phyloP scores from a whole-genome alignment of 2,797 vertebrate species.

The Syncerus caffer region DNA sequence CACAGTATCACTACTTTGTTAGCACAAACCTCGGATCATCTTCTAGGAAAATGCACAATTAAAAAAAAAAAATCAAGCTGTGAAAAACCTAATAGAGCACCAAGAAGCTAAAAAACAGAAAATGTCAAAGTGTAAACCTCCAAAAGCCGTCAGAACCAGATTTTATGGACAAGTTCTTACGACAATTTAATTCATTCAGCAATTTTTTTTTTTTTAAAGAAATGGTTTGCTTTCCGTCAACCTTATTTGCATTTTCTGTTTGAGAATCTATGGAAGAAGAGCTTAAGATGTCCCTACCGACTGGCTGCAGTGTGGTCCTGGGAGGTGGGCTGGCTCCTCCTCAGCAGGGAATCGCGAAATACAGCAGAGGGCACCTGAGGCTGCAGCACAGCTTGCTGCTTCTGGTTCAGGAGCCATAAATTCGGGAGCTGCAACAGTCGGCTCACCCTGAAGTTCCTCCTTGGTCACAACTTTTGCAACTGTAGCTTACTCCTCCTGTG shows the following conservation, averaged over 20 bases:
- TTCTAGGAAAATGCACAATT: neutral
- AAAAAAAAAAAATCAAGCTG: neutral
- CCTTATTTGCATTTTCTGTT: neutral
- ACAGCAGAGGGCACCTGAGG: too few species aligned
- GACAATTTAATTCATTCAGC: neutral
- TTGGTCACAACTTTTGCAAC: neutral
- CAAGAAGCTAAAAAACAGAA: constrained; percentile 8
- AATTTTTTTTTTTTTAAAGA: neutral
- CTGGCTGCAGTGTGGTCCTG: too few species aligned
- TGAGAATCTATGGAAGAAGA: neutral
- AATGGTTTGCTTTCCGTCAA: neutral
- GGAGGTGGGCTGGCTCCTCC: neutral
- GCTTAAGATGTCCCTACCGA: neutral
- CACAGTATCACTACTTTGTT: neutral
- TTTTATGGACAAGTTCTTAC: neutral
- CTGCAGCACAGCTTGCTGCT: too few species aligned
- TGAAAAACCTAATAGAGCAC: neutral
- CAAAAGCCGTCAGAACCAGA: neutral
- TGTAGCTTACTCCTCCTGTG: too few species aligned
- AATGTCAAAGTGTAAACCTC: neutral
- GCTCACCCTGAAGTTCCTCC: neutral
- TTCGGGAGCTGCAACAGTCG: neutral
- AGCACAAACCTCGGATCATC: neutral
- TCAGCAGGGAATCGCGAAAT: rapidly evolving
- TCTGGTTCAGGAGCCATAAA: neutral